phyloP scores from a whole-genome alignment of 1,140 invertebrate genomes.

The Pseudomyrmex flavicornis region DNA sequence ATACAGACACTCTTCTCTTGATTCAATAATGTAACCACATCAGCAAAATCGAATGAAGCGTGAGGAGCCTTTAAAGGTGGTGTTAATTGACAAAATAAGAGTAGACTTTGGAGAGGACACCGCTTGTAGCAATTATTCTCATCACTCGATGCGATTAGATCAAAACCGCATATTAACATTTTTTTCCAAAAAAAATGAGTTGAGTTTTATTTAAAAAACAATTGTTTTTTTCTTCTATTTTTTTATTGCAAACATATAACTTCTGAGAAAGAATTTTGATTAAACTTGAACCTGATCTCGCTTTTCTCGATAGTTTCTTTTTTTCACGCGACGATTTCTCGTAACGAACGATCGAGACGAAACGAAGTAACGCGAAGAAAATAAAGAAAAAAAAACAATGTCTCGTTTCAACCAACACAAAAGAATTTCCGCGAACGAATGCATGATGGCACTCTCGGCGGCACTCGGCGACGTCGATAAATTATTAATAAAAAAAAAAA shows the following conservation, averaged over 20 bases:
- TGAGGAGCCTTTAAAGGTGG: not conserved
- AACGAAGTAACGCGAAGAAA: conserved; percentile 15
- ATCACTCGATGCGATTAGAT: not conserved
- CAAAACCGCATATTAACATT: not conserved
- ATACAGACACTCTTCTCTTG: too few relatives aligned
- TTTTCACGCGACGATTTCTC: conserved; percentile 27
- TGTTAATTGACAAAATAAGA: not conserved
- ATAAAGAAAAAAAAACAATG: too few relatives aligned
- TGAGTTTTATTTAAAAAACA: conserved; percentile 8
- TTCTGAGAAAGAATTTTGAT: not conserved
- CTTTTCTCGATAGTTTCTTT: conserved; percentile 14
- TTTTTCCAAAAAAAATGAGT: not conserved
- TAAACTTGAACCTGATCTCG: not conserved
- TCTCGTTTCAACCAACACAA: not conserved
- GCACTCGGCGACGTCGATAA: conserved; percentile 56
- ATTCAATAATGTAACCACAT: too few relatives aligned
- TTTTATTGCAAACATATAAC: conserved; percentile 7
- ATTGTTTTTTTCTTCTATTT: not conserved
- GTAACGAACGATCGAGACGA: conserved; percentile 5
- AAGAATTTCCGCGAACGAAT: not conserved
- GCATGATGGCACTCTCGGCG: not conserved
- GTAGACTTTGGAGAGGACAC: not conserved
- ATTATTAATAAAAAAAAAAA: conserved; percentile 57
- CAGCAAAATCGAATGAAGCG: too few relatives aligned
- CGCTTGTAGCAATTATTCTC: not conserved